These are phyloP conservation scores for Hippocampus kuda DNA, from an alignment of 2,797 vertebrate species.

Conservation along the genomic window DNA sequence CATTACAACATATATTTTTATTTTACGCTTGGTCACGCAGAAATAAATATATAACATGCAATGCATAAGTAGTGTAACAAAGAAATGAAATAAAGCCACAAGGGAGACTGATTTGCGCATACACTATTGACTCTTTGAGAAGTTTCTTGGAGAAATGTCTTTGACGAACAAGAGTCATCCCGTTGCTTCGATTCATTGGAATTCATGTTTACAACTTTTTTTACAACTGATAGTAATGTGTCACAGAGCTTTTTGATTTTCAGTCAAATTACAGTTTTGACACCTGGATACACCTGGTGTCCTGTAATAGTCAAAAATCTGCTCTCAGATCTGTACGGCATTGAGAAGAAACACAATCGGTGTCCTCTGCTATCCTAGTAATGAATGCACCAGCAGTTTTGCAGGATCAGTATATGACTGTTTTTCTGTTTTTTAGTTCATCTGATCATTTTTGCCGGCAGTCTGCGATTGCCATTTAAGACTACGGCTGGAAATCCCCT, in stretches of 20 bases:
- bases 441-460: neutral
- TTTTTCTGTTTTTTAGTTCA: neutral
- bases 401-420: too few species aligned
- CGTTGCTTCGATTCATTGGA: neutral
- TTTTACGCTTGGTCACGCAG: neutral
- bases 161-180: neutral
- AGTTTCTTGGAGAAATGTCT: neutral
- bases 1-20: neutral
- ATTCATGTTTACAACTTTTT: neutral
- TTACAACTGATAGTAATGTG: too few species aligned
- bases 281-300: too few species aligned
- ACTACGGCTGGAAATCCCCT: constrained; percentile 35
- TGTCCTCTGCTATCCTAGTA: too few species aligned
- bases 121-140: neutral
- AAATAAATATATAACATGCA: neutral
- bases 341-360: too few species aligned
- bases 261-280: neutral
- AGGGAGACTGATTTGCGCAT: neutral
- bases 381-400: too few species aligned
- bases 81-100: neutral
- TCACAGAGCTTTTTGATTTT: neutral
- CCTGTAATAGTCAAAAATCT: too few species aligned
- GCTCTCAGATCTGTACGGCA: too few species aligned
- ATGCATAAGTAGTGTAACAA: neutral
- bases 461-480: constrained; percentile 33